Conservation (phyloP, 2,113 vertebrate species). For the Athene noctua region DNA sequence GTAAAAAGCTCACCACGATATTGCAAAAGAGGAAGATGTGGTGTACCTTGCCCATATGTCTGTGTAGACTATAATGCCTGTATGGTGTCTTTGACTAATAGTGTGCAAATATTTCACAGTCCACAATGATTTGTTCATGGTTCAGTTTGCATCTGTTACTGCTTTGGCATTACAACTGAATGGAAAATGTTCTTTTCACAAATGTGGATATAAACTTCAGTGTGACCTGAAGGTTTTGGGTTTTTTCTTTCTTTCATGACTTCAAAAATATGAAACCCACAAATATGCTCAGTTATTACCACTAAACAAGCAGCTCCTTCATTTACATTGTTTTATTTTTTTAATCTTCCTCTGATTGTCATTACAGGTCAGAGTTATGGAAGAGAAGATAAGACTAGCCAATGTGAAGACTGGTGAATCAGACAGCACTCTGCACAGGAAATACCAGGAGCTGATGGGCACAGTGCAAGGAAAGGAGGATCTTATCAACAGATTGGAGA, state of each 20-base stretch:
- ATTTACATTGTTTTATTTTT: background rate
- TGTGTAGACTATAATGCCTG: background rate
- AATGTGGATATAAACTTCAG: background rate
- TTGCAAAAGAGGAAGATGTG: background rate
- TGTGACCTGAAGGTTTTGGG: background rate
- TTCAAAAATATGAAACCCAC: background rate
- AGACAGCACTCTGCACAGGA: conserved; percentile 76
- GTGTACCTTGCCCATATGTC: background rate
- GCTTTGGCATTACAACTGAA: background rate
- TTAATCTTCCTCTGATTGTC: background rate
- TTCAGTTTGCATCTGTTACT: background rate
- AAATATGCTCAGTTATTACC: background rate
- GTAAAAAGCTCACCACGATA: background rate
- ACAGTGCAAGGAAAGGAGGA: conserved; percentile 81
- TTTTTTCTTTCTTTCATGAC: background rate
- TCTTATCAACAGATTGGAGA: conserved; percentile 79
- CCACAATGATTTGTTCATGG: background rate
- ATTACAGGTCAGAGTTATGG: conserved; percentile 82
- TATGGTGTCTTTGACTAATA: background rate
- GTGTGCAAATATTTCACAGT: background rate
- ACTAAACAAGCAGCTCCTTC: background rate
- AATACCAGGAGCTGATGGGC: conserved; percentile 79
- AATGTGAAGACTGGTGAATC: conserved; percentile 78
- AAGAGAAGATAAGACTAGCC: conserved; percentile 84
- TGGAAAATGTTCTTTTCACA: background rate